Base-by-base conservation (phyloP, 2,888 invertebrate species). In the Pocota personata region DNA sequence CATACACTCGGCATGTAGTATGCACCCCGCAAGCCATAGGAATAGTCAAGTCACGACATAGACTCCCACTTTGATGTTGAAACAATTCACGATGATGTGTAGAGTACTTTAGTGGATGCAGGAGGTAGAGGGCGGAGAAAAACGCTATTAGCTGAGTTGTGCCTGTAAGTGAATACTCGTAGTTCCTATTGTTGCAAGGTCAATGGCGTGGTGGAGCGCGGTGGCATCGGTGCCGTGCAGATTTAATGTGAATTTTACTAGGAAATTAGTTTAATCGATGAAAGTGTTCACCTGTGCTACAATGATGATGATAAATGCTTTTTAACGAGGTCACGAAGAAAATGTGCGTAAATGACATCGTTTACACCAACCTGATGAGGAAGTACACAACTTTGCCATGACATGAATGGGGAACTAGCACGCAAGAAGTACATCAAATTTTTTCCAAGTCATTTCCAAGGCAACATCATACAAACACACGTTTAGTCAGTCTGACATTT, bases 291-390 rank as follows among this genome's bases (percentile, higher is more conserved):
- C 62, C 37, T 66, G 62, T 19, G 46, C 43, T n/a, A 8, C 35
- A 6, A 37, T n/a, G 19, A 60, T 12, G 66, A 27, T 76, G 69
- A 64, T 64, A 76, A 82, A 76, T 48, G n/a, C 35, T 37, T 32
- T 71, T 48, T 48, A 82, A 82, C 69, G 62, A 82, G 82, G 76
- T 71, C 69, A 82, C 55, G 62, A 35, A 48, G 69, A 37, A 69
- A 69, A 76, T 52, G 64, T 71, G 82, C 82, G 82, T 82, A 64
- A 82, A 69, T 76, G 69, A 62, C 76, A 64, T 57, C 48, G 62
- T 76, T 76, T 69, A 76, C 69, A 71, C 69, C 24, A 52, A 16
- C 50, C 60, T 52, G 48, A 52, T 58, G 62, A 8, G 52, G 16
- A 24, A 32, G 57, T 46, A 46, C 19, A 1, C 12, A 14, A 19